Percentiles rank a stretch among this genome's conserved stretches.
Evolutionary conservation across 2,888 invertebrate genomes (phyloP).

Genomic region (Loripinus fragilis): DNA sequence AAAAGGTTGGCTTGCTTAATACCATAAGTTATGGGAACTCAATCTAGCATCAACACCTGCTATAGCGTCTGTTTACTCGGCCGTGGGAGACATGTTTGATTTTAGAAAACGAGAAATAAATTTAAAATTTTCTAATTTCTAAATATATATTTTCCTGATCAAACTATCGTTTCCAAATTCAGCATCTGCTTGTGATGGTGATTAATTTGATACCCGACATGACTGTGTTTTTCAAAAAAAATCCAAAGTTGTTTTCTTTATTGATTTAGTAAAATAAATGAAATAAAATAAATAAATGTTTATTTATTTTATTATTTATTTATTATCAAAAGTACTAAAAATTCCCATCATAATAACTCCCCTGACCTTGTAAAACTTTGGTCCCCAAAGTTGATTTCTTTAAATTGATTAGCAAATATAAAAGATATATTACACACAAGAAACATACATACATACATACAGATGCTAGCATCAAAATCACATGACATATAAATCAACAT

Average conservation of each 20-base stretch:
- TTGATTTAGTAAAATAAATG: neutral
- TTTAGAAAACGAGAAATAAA: neutral
- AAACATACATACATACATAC: neutral
- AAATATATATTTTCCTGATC: neutral
- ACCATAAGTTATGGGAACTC: neutral
- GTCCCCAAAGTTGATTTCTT: neutral
- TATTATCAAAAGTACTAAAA: neutral
- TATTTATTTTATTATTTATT: neutral
- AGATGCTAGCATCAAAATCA: neutral
- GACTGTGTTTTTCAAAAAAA: neutral
- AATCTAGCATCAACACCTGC: neutral
- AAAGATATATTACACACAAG: neutral
- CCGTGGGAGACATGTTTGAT: neutral
- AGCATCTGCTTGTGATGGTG: neutral
- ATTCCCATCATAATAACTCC: constrained; percentile 1
- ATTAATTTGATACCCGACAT: neutral
- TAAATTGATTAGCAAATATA: neutral
- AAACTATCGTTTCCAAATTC: neutral
- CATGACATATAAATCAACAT: neutral
- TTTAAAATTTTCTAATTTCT: neutral
- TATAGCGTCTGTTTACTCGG: neutral
- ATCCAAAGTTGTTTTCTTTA: constrained; percentile 3
- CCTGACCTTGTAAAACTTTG: constrained; percentile 5
- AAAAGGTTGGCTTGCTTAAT: neutral
- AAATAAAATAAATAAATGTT: neutral